Evolutionary conservation across 2,113 vertebrate genomes (phyloP), one percentile per base, ranked within the genome.

Genomic region (Ameiurus melas): DNA sequence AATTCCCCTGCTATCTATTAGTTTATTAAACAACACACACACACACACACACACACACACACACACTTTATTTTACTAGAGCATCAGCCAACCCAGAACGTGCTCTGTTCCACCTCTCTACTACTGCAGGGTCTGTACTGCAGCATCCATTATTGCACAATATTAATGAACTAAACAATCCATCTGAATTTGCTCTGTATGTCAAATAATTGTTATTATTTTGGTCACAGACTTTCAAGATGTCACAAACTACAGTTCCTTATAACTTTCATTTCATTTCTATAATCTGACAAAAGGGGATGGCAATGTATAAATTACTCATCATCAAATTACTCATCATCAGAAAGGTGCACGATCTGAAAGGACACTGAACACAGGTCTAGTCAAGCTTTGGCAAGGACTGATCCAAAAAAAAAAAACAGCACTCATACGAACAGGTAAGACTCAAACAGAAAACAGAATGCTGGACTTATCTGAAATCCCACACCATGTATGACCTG

Each of bases 61-160:
- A 83, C 86, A 90, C 92, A 84, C 22, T 39, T 87, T 64, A 57
- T 89, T 57, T 85, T 89, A 71, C 80, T 86, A 82, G 33, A 86
- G n/a, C 82, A 87, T 73, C 75, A 82, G 64, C 20, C 79, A 27
- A 80, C 70, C 36, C 94, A 94, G 86, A 91, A 93, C 90, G 94
- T 95, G 53, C 93, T 95, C 27, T 89, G 94, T 36, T 91, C 81
- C 43, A 87, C 91, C 51, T 66, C 83, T 86, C 68, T 90, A 16
- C 87, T 83, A 81, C 91, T 66, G 78, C 83, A 87, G 43, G 90
- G 89, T 92, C 33, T 85, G 87, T 83, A 71, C 39, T 80, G 51
- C 85, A 70, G 51, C 58, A 79, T 86, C 64, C 43, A 75, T 2
- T 70, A 14, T 73, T 22, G 10, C 19, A 73, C 71, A 43, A 57